Evolutionary conservation across 2,888 invertebrate species (phyloP), one percentile per base, ranked within the genome.

Genomic region (Epiblema foenella): DNA sequence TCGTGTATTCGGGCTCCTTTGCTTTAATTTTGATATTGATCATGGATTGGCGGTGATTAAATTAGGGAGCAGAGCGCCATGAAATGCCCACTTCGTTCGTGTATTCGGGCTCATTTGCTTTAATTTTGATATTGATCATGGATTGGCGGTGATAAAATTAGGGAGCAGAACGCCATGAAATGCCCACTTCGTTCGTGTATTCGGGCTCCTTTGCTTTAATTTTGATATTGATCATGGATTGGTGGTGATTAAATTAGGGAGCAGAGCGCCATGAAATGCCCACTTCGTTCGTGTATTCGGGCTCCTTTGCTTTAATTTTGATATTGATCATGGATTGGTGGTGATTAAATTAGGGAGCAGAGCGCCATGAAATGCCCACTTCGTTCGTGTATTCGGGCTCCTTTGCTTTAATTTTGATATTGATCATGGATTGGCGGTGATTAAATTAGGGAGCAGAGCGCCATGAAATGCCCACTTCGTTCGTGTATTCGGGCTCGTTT

Each of bases 81-180:
- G 33, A 33, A 33, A 33, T 8, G 9, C 5, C 9, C 2, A 33
- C 33, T 33, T 33, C 33, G 33, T 8, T 33, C n/a, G n/a, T n/a
- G n/a, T 2, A 24, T 4, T 60, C 29, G 68, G 4, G 15, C 2
- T 57, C 42, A 24, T 65, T 57, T 56, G 54, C 24, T 65, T 56
- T 56, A n/a, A 65, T 57, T 65, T 65, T 65, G 42, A 42, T 57
- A 56, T 46, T 65, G 56, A 56, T 65, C 56, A 46, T n/a, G 64
- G 52, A 54, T 54, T 64, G 12, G 51, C 7, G 10, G 46, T n/a
- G 15, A 20, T 54, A n/a, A 2, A 54, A 24, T 56, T 56, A 56
- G 29, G 9, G n/a, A 9, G 56, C 29, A 12, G 18, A 33, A 8
- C 3, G 33, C 8, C 8, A 33, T 33, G 33, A 33, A 33, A 33